Evolutionary conservation across 1,140 invertebrate genomes (phyloP), one percentile per base, ranked within the genome.

Genomic region (Charaxes varanes): DNA sequence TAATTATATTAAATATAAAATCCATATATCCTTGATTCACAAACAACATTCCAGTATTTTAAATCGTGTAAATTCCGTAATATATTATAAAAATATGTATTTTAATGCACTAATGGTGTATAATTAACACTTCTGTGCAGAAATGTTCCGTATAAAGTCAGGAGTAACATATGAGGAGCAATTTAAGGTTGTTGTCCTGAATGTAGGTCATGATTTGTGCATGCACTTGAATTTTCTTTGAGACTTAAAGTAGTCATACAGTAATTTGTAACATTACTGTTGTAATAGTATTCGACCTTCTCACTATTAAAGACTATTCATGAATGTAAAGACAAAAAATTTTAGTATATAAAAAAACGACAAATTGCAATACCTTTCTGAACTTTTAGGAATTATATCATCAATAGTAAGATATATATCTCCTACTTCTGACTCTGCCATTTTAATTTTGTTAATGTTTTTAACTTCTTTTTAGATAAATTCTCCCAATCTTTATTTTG

Each of bases 301-400:
- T 23, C 6, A 23, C 4, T 23, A 8, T 8, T 23, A 6, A 6
- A 23, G n/a, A 23, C 22, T 1, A 23, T n/a, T n/a, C n/a, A 8
- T 8, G n/a, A n/a, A 1, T 6, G 21, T 12, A 17, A 4, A n/a
- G 8, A 3, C 6, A 7, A 14, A 6, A 18, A 11, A 21, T 8
- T 33, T 3, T 4, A n/a, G 11, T 21, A n/a, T 13, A 33, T 11
- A 21, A 62, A 34, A 67, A 58, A 67, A 70, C 68, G 72, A 67
- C 21, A 46, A 32, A 32, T 33, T 24, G 16, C 27, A 19, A 32
- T 73, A 84, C 81, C 71, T 82, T 65, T 84, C 78, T 40, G 72
- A 64, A 49, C 77, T 80, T 60, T 84, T 84, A 21, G 81, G 81
- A 52, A 80, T 67, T 55, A 82, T 70, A 60, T 82, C 79, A 55